phyloP scores from a whole-genome alignment of 1,140 invertebrate species.

The Oryzaephilus surinamensis region DNA sequence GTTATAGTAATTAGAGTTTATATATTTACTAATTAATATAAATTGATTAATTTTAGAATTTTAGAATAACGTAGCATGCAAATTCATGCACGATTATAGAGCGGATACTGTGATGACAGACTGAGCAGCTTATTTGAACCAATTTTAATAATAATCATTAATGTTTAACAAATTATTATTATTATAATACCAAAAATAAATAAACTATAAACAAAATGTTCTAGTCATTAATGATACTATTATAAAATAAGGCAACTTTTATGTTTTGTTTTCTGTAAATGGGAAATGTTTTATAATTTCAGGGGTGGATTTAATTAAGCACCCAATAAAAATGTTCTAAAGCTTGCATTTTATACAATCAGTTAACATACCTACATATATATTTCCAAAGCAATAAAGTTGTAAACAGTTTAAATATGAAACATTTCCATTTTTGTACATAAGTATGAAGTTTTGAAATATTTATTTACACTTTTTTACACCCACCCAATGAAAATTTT shows the following conservation, averaged over 20 bases:
- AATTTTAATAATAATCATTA: conserved; percentile 10
- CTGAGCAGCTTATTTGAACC: conserved; percentile 15
- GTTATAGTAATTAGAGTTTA: neutral
- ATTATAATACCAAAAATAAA: conserved; percentile 3
- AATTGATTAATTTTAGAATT: conserved; percentile 1
- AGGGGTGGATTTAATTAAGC: no score
- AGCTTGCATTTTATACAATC: no score
- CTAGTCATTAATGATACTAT: conserved; percentile 2
- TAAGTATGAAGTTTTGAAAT: conserved; percentile 5
- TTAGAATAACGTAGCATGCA: conserved; percentile 12
- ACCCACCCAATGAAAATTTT: conserved; percentile 1
- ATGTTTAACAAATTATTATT: conserved; percentile 1
- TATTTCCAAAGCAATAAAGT: no score
- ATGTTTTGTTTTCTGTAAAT: neutral
- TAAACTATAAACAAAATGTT: neutral
- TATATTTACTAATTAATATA: neutral
- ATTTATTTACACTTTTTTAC: conserved; percentile 5
- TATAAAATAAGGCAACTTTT: no score
- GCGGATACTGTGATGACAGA: conserved; percentile 17
- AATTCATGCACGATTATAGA: conserved; percentile 13
- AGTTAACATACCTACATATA: no score
- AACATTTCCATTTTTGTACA: conserved; percentile 1
- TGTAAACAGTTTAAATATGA: conserved; percentile 5
- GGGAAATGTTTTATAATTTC: conserved; percentile 4
- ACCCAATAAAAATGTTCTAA: no score